Evolutionary conservation across 1,140 invertebrate species (phyloP).

Genomic region (Ceratosolen fusciceps): DNA sequence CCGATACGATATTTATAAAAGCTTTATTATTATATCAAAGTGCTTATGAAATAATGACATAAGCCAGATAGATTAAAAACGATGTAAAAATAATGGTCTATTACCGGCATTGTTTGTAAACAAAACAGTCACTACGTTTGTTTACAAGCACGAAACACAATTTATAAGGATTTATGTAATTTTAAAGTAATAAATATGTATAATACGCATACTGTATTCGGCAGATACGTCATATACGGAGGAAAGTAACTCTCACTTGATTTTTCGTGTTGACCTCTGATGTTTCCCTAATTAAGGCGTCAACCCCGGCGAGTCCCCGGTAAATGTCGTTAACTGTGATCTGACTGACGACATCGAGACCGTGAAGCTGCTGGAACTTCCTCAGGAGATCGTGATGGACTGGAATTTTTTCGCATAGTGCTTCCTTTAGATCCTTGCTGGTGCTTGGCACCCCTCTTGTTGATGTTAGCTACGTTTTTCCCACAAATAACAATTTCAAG

Average conservation of each 20-base stretch:
- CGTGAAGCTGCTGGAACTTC: constrained; percentile 57
- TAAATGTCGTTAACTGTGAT: constrained; percentile 61
- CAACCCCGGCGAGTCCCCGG: constrained; percentile 55
- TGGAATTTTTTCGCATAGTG: constrained; percentile 61
- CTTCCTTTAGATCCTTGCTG: constrained; percentile 60
- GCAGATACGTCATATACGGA: background rate
- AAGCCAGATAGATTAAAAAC: background rate
- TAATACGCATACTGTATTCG: too few relatives aligned
- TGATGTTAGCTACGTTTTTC: background rate
- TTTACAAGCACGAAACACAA: background rate
- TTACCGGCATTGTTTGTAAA: background rate
- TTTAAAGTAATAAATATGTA: background rate
- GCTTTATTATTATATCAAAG: background rate
- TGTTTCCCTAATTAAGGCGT: constrained; percentile 58
- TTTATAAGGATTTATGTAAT: background rate
- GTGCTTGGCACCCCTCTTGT: constrained; percentile 56
- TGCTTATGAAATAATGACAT: background rate
- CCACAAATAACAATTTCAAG: too few relatives aligned
- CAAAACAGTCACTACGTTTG: background rate
- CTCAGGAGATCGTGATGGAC: constrained; percentile 59
- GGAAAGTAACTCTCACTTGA: constrained; percentile 51
- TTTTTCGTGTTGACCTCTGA: constrained; percentile 55
- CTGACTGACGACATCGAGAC: constrained; percentile 52
- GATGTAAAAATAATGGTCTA: background rate
- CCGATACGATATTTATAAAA: too few relatives aligned